These are phyloP conservation scores for Thaleichthys pacificus DNA, from an alignment of 2,797 vertebrate species.

Conservation along the genomic window DNA sequence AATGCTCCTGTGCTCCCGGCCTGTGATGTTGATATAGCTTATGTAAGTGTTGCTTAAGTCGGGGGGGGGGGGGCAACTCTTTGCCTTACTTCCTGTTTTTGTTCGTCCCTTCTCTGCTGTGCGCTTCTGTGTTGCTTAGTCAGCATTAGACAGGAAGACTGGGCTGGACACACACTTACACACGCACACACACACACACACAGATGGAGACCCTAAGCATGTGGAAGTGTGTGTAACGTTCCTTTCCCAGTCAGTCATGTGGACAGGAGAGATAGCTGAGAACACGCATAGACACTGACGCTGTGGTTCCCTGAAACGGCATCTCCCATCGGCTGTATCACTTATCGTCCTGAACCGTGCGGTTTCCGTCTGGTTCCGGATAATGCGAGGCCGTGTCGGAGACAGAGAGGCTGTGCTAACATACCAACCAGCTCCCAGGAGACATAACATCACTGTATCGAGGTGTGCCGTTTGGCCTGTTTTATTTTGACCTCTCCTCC, in stretches of 20 bases:
- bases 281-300: too few species aligned
- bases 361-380: too few species aligned
- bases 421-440: not conserved
- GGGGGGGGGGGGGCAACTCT: constrained; percentile 37
- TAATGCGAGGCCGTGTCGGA: not conserved
- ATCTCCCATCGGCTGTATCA: too few species aligned
- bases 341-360: too few species aligned
- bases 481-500: not conserved
- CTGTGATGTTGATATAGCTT: constrained; percentile 64
- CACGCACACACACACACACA: too few species aligned
- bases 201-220: not conserved
- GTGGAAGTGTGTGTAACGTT: not conserved
- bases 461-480: not conserved
- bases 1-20: constrained; percentile 52
- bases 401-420: not conserved
- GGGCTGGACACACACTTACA: not conserved
- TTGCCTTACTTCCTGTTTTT: constrained; percentile 62
- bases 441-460: not conserved
- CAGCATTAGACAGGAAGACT: constrained; percentile 54
- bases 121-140: constrained; percentile 51
- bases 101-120: constrained; percentile 37
- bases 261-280: not conserved
- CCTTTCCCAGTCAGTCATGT: not conserved
- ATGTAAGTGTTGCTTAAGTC: constrained; percentile 62
- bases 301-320: too few species aligned